These are phyloP conservation scores for Plutomurus gul DNA, from an alignment of 1,140 invertebrate species.

Conservation along the genomic window DNA sequence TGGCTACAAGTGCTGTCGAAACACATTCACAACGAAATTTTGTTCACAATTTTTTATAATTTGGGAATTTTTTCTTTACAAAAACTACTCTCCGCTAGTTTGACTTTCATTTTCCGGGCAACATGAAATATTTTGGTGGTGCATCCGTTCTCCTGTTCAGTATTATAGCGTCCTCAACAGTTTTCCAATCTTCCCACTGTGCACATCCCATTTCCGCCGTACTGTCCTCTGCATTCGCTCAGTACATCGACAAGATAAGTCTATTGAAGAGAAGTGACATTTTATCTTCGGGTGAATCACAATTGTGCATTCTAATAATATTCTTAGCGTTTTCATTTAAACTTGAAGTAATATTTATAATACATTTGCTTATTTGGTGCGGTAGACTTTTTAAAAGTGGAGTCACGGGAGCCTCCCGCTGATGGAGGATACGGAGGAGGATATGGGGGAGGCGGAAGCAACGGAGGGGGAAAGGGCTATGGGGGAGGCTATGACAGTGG, in stretches of 20 bases:
- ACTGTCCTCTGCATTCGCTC: background rate
- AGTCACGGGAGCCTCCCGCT: slow-evolving; percentile 8
- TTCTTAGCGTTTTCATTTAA: no score
- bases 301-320: no score
- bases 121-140: background rate
- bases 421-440: background rate
- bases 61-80: no score
- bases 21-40: background rate
- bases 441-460: background rate
- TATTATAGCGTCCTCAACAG: background rate
- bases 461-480: slow-evolving; percentile 13
- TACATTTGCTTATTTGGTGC: no score
- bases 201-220: background rate
- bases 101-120: background rate
- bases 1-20: background rate
- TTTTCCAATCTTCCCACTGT: background rate
- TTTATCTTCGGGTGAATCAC: background rate
- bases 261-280: background rate
- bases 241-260: background rate
- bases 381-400: no score
- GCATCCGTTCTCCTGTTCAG: background rate
- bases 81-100: background rate
- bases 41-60: no score
- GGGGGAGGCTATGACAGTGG: slow-evolving; percentile 1
- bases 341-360: no score